Evolutionary conservation across 1,140 invertebrate species (phyloP).

Genomic region (Pentalonia nigronervosa): DNA sequence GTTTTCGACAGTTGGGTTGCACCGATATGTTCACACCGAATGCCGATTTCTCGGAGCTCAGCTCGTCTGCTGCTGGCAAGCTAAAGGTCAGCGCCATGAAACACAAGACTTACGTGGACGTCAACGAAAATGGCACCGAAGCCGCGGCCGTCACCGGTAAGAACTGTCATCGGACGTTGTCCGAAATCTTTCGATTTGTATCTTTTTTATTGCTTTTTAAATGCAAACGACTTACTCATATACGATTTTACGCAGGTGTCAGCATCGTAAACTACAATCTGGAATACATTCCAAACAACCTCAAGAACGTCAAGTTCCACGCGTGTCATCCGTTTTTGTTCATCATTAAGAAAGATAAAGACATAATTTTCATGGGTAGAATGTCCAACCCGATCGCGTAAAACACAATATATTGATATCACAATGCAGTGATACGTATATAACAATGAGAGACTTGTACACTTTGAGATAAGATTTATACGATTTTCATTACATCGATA

Average conservation of each 20-base stretch:
- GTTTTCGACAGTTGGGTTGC: constrained; percentile 19
- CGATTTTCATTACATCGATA: not conserved
- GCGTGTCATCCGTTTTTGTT: constrained; percentile 47
- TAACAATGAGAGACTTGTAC: not conserved
- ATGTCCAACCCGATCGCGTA: not conserved
- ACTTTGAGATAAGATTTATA: not conserved
- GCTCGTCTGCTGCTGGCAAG: not conserved
- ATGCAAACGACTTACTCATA: not conserved
- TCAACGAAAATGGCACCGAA: constrained; percentile 1
- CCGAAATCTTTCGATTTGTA: not conserved
- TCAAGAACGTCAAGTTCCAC: not conserved
- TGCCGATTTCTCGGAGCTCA: constrained; percentile 31
- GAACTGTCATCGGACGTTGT: not conserved
- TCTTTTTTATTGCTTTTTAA: not conserved
- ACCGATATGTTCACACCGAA: not conserved
- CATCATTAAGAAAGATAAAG: constrained; percentile 25
- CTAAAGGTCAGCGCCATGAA: not conserved
- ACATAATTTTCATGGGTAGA: constrained; percentile 47
- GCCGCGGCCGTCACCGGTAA: not conserved
- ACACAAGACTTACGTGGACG: constrained; percentile 28
- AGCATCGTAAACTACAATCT: not conserved
- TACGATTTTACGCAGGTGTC: not conserved
- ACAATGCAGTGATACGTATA: not conserved
- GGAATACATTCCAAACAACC: not conserved
- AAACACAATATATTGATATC: not conserved